Evolutionary conservation across 2,113 vertebrate genomes (phyloP).

Genomic region (Leucosticte australis): DNA sequence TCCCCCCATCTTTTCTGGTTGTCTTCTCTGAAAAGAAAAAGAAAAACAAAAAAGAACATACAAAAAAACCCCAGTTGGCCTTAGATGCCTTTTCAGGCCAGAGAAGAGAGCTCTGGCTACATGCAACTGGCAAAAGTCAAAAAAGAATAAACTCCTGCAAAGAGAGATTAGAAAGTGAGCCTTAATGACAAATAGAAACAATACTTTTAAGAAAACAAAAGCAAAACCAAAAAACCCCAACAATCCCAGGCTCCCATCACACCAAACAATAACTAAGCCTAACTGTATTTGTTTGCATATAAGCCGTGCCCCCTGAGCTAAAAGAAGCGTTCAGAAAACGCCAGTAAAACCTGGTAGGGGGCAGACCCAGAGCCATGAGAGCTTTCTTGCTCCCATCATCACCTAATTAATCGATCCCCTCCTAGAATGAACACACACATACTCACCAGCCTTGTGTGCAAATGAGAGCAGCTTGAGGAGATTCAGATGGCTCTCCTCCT

Average conservation of each 20-base stretch:
- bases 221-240: neutral
- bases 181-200: slow-evolving; percentile 57
- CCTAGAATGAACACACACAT: neutral
- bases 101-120: neutral
- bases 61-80: neutral
- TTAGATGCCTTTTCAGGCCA: slow-evolving; percentile 22
- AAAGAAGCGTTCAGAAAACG: slow-evolving; percentile 1
- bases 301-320: neutral
- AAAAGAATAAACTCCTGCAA: slow-evolving; percentile 9
- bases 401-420: neutral
- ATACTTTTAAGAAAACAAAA: neutral
- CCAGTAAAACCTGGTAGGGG: slow-evolving; percentile 14
- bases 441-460: neutral
- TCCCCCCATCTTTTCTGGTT: neutral
- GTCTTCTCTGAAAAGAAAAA: neutral
- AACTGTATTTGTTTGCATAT: neutral
- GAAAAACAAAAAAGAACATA: neutral
- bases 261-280: slow-evolving; percentile 13
- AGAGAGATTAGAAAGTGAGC: slow-evolving; percentile 53
- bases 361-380: neutral
- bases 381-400: neutral
- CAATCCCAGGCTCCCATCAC: slow-evolving; percentile 1
- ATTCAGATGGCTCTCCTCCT: neutral
- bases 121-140: neutral
- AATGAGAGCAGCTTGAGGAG: neutral